Base-by-base conservation (phyloP, 2,888 invertebrate genomes). In the Trypoxylon attenuatum region DNA sequence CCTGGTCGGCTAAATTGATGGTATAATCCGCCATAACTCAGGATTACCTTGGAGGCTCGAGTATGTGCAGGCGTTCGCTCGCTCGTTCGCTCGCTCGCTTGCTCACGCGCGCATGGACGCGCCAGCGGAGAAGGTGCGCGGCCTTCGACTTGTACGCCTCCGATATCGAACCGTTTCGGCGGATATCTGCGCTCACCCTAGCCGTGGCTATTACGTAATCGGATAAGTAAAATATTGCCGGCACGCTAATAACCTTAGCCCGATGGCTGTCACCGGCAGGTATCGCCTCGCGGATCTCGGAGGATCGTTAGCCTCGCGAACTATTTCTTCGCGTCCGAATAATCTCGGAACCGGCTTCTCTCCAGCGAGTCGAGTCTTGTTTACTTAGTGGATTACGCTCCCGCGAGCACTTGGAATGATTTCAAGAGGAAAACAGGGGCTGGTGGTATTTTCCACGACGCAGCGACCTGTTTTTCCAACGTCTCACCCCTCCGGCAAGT, bases 11-110 rank as follows among this genome's bases (percentile, higher is more conserved):
- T 76, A 82, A 86, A 86, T 85, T 86, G 85, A 86, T 79, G 83
- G 77, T 79, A 81, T 86, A 86, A 86, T 87, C 86, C 82, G 71
- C 79, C 77, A 84, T 86, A 86, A 86, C 82, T 87, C 83, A 85
- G 86, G 86, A 84, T 86, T 85, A 86, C 74, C 77, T 59, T 63
- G 60, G 55, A 70, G 64, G 67, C 58, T 46, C 25, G 69, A 65
- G 65, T 64, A 56, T 53, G 70, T 50, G 59, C 47, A 54, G 62
- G 67, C 57, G 65, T n/a, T n/a, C n/a, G n/a, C n/a, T n/a, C n/a
- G n/a, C n/a, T n/a, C n/a, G n/a, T n/a, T n/a, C 25, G 5, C 25
- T 0, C 33, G 2, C 33, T 33, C 13, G 33, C 13, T 13, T 33
- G 8, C 13, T 10, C 33, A 33, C 4, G 33, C 10, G 33, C 33